These are phyloP conservation scores for Cromileptes altivelis DNA, from an alignment of 2,113 vertebrate species.

Conservation along the genomic window DNA sequence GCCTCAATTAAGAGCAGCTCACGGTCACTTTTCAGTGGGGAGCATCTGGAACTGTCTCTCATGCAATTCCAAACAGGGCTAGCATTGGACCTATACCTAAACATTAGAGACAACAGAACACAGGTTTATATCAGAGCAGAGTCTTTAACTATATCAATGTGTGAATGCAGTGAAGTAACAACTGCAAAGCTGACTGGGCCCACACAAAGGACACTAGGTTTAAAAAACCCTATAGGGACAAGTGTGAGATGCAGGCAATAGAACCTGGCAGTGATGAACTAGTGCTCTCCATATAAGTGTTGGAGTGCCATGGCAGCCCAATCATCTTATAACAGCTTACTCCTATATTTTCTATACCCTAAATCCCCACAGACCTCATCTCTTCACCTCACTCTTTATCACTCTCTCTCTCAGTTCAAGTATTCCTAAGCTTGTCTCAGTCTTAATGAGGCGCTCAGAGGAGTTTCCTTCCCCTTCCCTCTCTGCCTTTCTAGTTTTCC, in stretches of 20 bases:
- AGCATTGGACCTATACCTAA: not conserved
- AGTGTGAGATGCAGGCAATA: slow-evolving; percentile 3
- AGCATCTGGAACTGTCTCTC: not conserved
- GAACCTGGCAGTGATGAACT: slow-evolving; percentile 15
- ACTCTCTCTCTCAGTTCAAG: slow-evolving; percentile 12
- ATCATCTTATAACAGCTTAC: slow-evolving; percentile 45
- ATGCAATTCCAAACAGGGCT: not conserved
- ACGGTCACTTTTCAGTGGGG: no score
- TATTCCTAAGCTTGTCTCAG: slow-evolving; percentile 19
- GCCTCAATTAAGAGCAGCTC: no score
- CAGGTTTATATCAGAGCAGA: not conserved
- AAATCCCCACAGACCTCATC: slow-evolving; percentile 45
- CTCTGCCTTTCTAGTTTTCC: slow-evolving; percentile 6
- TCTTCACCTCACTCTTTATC: slow-evolving; percentile 42
- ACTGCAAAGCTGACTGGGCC: not conserved
- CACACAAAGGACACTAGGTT: slow-evolving; percentile 7
- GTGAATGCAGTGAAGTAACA: not conserved
- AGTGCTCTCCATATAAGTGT: slow-evolving; percentile 16
- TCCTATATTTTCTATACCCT: slow-evolving; percentile 44
- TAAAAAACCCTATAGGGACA: not conserved
- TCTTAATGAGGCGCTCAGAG: slow-evolving; percentile 30
- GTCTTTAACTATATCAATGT: not conserved
- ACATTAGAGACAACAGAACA: not conserved
- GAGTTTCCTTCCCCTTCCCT: not conserved
- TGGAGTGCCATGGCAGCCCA: not conserved